phyloP scores from a whole-genome alignment of 1,140 invertebrate species.

The Asobara japonica region DNA sequence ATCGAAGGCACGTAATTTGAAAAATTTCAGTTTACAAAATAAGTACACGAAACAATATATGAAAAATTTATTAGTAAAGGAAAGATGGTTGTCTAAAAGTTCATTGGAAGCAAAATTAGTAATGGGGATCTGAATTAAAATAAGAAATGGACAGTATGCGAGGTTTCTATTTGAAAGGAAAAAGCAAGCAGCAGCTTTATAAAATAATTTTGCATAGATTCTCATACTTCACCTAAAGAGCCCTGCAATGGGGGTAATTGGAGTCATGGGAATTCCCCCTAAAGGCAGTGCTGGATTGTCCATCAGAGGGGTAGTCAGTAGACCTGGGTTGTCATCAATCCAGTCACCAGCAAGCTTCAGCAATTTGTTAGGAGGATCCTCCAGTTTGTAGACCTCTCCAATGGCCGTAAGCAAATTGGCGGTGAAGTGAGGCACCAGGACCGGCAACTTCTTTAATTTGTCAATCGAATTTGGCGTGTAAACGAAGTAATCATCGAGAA shows the following conservation, averaged over 20 bases:
- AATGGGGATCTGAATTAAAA: too few species aligned
- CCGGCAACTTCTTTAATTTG: constrained; percentile 75
- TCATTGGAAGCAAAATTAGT: too few species aligned
- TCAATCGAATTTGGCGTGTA: constrained; percentile 74
- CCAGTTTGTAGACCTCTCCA: constrained; percentile 76
- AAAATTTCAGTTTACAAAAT: too few species aligned
- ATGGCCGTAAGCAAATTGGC: constrained; percentile 83
- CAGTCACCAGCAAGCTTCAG: constrained; percentile 58
- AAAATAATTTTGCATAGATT: too few species aligned
- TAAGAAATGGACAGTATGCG: too few species aligned
- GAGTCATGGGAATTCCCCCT: constrained; percentile 84
- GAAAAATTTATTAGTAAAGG: too few species aligned
- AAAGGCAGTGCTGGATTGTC: constrained; percentile 76
- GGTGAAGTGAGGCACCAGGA: constrained; percentile 79
- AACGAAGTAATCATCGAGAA: constrained; percentile 83
- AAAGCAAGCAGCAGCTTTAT: neutral
- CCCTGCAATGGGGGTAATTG: constrained; percentile 82
- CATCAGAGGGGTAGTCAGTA: constrained; percentile 77
- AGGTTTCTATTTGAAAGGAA: neutral
- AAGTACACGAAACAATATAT: too few species aligned
- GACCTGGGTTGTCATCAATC: constrained; percentile 70
- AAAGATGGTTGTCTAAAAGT: too few species aligned
- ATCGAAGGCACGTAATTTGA: too few species aligned
- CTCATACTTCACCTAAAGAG: constrained; percentile 67
- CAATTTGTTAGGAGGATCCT: constrained; percentile 56